These are phyloP conservation scores for Hyperoplus lanceolatus DNA, from an alignment of 2,797 vertebrate species.

Conservation along the genomic window DNA sequence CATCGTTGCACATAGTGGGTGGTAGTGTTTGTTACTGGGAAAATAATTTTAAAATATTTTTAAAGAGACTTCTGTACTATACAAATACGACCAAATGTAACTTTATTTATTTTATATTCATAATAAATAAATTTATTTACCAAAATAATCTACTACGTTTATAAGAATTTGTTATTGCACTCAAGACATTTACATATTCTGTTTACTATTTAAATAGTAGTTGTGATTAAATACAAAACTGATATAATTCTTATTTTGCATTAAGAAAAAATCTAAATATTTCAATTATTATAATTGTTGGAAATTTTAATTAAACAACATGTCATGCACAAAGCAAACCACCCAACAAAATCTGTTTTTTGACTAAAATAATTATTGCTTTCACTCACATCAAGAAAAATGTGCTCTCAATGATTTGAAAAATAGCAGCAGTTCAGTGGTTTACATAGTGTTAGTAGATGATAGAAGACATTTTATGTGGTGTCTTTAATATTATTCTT, in stretches of 20 bases:
- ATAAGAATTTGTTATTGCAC: background rate
- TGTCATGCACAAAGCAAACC: background rate
- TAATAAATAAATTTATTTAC: conserved; percentile 12
- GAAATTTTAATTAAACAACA: background rate
- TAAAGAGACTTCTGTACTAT: background rate
- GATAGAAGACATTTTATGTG: conserved; percentile 4
- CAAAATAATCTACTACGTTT: background rate
- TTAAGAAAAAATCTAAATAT: conserved; percentile 9
- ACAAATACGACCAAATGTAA: background rate
- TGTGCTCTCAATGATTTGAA: conserved; percentile 9
- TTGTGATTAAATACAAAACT: background rate
- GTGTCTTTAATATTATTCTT: conserved; percentile 22
- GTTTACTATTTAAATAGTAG: background rate
- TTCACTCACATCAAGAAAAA: conserved; percentile 5
- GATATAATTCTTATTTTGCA: background rate
- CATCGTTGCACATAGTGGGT: conserved; percentile 16
- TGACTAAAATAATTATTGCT: conserved; percentile 1
- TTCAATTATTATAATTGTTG: conserved; percentile 15
- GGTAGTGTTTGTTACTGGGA: background rate
- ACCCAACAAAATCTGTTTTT: background rate
- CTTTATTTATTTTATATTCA: conserved; percentile 3
- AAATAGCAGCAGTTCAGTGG: background rate
- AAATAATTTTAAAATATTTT: background rate
- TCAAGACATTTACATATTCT: conserved; percentile 3
- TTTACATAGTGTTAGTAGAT: conserved; percentile 1